phyloP scores from a whole-genome alignment of 2,888 invertebrate species.

The Tyria jacobaeae region DNA sequence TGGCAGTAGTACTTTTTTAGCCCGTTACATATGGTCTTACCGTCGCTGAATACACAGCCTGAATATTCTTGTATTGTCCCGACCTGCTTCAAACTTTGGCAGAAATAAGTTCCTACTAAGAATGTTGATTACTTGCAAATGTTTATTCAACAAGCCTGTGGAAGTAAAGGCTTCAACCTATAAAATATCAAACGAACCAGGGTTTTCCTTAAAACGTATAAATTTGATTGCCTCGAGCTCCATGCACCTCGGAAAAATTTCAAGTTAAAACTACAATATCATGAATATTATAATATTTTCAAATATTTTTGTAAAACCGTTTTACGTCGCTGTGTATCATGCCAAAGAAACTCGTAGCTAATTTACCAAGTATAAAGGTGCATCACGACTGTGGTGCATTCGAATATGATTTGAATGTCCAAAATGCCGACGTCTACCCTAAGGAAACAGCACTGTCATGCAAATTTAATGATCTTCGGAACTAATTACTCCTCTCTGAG shows the following conservation, averaged over 20 bases:
- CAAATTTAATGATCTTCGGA: constrained; percentile 73
- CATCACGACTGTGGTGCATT: constrained; percentile 32
- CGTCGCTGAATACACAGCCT: too few relatives aligned
- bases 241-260: background rate
- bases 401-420: constrained; percentile 36
- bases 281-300: too few relatives aligned
- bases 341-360: background rate
- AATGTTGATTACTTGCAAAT: too few relatives aligned
- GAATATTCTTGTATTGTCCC: too few relatives aligned
- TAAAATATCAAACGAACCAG: background rate
- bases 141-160: too few relatives aligned
- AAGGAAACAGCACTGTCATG: constrained; percentile 71
- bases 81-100: too few relatives aligned
- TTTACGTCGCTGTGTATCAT: constrained; percentile 13
- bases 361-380: background rate
- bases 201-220: background rate
- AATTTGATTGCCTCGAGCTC: background rate
- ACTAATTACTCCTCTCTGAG: constrained; percentile 75
- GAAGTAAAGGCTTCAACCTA: too few relatives aligned
- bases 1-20: too few relatives aligned
- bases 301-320: too few relatives aligned
- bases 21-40: too few relatives aligned
- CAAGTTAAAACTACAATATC: too few relatives aligned
- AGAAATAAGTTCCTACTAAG: too few relatives aligned
- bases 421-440: constrained; percentile 42